Conservation (phyloP, 1,140 invertebrate genomes). For the Adelges cooleyi region DNA sequence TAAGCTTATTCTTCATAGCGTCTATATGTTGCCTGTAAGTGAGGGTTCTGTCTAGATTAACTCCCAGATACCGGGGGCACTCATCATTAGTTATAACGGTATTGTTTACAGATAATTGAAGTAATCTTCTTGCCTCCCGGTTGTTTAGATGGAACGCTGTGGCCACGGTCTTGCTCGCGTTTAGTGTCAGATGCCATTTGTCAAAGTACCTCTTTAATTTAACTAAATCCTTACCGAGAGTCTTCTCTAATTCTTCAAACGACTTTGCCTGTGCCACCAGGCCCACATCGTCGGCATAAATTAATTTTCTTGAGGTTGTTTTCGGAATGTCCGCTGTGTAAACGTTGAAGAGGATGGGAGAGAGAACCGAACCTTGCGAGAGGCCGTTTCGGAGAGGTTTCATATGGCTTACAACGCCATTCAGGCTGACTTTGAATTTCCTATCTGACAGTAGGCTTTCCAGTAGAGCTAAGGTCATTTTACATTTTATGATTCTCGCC, state of each 20-base stretch:
- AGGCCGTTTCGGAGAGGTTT: conserved; percentile 12
- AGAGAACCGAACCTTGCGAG: conserved; percentile 12
- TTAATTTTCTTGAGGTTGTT: conserved; percentile 15
- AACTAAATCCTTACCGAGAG: background rate
- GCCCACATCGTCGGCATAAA: conserved; percentile 4
- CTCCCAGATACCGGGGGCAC: background rate
- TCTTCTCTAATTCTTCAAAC: conserved; percentile 14
- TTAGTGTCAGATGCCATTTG: conserved; percentile 9
- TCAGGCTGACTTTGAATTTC: background rate
- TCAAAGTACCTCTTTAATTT: conserved; percentile 14
- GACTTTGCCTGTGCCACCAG: background rate
- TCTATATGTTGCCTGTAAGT: background rate
- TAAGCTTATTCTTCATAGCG: background rate
- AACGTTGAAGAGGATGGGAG: conserved; percentile 16
- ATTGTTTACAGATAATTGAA: too few relatives aligned
- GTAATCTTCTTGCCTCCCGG: too few relatives aligned
- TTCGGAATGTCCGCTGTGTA: background rate
- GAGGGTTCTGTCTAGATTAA: background rate
- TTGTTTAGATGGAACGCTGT: background rate
- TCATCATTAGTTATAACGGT: background rate
- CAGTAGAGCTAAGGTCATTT: conserved; percentile 4
- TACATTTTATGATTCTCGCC: conserved; percentile 3
- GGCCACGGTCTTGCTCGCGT: background rate
- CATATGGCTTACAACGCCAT: background rate
- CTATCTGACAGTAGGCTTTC: conserved; percentile 12